These are phyloP conservation scores for Kryptolebias ocellatus DNA, from an alignment of 2,797 vertebrate genomes.

Conservation along the genomic window DNA sequence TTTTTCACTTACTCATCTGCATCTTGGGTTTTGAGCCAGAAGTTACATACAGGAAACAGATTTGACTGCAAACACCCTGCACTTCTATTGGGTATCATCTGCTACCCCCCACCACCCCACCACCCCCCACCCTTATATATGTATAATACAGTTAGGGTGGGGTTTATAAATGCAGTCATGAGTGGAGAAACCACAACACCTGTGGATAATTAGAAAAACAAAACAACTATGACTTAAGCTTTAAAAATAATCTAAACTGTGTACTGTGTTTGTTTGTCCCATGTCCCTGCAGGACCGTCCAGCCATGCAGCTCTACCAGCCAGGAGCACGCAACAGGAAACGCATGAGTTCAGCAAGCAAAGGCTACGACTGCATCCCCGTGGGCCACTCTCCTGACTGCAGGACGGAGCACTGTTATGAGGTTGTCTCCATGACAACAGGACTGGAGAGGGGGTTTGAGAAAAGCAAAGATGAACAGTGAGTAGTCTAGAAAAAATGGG, in stretches of 20 bases:
- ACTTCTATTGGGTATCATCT: too few relatives aligned
- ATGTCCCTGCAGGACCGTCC: slow-evolving; percentile 86
- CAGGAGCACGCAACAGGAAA: slow-evolving; percentile 88
- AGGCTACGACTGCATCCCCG: slow-evolving; percentile 81
- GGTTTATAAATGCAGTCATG: too few relatives aligned
- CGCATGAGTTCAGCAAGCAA: slow-evolving; percentile 84
- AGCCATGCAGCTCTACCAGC: slow-evolving; percentile 94
- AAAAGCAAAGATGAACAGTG: slow-evolving; percentile 85
- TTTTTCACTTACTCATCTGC: too few relatives aligned
- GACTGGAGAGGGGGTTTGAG: slow-evolving; percentile 85
- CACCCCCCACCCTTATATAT: too few relatives aligned
- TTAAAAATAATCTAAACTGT: slow-evolving; percentile 5
- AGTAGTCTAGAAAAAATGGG: slow-evolving; percentile 21
- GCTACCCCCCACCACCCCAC: too few relatives aligned
- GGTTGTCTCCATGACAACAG: slow-evolving; percentile 73
- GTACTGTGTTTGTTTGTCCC: slow-evolving; percentile 59
- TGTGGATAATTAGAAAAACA: too few relatives aligned
- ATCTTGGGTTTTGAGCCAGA: too few relatives aligned
- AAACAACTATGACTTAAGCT: too few relatives aligned
- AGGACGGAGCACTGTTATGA: slow-evolving; percentile 83
- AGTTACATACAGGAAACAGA: too few relatives aligned
- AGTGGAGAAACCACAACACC: too few relatives aligned
- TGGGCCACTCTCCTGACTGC: slow-evolving; percentile 78
- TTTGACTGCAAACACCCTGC: too few relatives aligned
- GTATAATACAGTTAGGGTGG: too few relatives aligned